phyloP scores from a whole-genome alignment of 2,113 vertebrate species.

The Symphodus melops region DNA sequence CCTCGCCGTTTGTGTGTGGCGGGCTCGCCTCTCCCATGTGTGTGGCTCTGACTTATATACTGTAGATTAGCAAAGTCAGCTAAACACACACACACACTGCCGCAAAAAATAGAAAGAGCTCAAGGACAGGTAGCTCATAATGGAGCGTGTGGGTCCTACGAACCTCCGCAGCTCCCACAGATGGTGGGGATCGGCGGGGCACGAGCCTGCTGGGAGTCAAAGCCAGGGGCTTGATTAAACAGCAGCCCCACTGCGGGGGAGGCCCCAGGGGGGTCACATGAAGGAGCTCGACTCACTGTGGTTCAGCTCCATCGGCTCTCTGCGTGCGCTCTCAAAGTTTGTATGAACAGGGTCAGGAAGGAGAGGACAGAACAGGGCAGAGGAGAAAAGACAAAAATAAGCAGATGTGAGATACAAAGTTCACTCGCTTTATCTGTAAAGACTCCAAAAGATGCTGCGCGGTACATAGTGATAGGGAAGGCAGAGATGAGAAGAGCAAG shows the following conservation, averaged over 20 bases:
- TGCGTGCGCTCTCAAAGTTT: constrained; percentile 2
- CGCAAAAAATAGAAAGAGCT: constrained; percentile 29
- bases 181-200: constrained; percentile 65
- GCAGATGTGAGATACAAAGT: not conserved
- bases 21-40: constrained; percentile 1
- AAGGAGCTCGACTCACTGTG: constrained; percentile 45
- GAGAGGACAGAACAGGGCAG: not conserved
- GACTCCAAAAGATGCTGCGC: not conserved
- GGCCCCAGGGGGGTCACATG: constrained; percentile 49
- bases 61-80: constrained; percentile 55
- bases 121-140: constrained; percentile 74
- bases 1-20: constrained; percentile 2
- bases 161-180: constrained; percentile 53
- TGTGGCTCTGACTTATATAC: constrained; percentile 3
- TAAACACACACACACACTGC: constrained; percentile 32
- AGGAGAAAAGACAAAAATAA: constrained; percentile 18
- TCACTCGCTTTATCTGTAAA: constrained; percentile 19
- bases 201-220: constrained; percentile 64
- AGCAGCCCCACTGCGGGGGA: constrained; percentile 59
- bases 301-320: constrained; percentile 41
- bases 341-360: constrained; percentile 1
- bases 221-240: constrained; percentile 79
- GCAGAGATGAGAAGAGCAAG: not conserved
- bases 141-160: constrained; percentile 41
- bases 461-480: not conserved